phyloP scores from a whole-genome alignment of 2,113 vertebrate species.

The Pelmatolapia mariae region DNA sequence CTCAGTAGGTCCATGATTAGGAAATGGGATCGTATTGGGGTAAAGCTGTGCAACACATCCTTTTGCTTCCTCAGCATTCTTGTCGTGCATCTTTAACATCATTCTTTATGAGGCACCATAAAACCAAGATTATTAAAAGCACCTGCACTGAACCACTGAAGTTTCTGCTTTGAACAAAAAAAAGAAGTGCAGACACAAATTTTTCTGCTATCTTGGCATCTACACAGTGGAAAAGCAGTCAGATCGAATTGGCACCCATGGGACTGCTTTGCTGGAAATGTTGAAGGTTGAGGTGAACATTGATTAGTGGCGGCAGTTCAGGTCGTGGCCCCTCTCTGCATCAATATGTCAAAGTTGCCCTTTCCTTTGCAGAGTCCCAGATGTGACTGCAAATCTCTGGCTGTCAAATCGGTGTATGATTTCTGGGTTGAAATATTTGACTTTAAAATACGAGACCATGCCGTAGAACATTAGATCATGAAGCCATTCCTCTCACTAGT shows the following conservation, averaged over 20 bases:
- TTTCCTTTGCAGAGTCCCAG: constrained; percentile 12
- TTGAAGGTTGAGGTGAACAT: constrained; percentile 49
- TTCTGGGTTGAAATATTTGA: neutral
- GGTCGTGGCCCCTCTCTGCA: constrained; percentile 11
- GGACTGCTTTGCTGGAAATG: constrained; percentile 15
- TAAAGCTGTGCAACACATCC: constrained; percentile 4
- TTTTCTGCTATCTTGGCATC: neutral
- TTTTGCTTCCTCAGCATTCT: constrained; percentile 59
- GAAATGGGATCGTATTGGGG: neutral
- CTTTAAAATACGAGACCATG: neutral
- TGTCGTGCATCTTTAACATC: constrained; percentile 23
- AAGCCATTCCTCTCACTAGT: neutral
- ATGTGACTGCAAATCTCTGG: constrained; percentile 19
- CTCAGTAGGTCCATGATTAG: constrained; percentile 2
- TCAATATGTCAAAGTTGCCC: constrained; percentile 38
- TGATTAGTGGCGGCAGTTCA: constrained; percentile 31
- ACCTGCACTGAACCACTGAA: constrained; percentile 8
- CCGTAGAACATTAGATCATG: neutral
- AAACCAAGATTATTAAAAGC: constrained; percentile 49
- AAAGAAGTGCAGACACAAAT: neutral
- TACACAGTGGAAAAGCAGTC: neutral
- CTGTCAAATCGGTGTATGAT: constrained; percentile 7
- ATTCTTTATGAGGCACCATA: constrained; percentile 37
- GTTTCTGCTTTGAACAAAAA: constrained; percentile 9
- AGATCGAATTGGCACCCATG: neutral